A percentile compares a stretch with the other conserved stretches of the same genome.
phyloP scores from a whole-genome alignment of 1,140 invertebrate genomes.

The Berghia stephanieae region DNA sequence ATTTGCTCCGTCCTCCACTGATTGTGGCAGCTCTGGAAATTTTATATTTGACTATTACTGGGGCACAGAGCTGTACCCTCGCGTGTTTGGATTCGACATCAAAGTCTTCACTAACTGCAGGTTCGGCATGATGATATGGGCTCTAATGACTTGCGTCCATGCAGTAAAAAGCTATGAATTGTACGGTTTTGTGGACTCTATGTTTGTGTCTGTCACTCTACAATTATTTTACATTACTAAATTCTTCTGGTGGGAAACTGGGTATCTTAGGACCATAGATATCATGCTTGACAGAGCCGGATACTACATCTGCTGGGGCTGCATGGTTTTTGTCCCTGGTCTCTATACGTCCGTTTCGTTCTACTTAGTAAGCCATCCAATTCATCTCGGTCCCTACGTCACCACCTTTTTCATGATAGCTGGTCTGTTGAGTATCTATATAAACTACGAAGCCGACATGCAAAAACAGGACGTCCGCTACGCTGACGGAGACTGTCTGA shows the following conservation, averaged over 20 bases:
- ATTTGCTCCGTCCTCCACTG: constrained; percentile 56
- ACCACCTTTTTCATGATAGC: constrained; percentile 62
- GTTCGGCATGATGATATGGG: constrained; percentile 73
- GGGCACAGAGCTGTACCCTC: constrained; percentile 72
- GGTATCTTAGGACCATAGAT: constrained; percentile 74
- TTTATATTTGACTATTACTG: constrained; percentile 72
- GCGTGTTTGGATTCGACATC: constrained; percentile 65
- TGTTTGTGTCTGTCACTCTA: constrained; percentile 66
- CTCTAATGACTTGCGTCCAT: constrained; percentile 67
- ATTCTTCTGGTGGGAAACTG: constrained; percentile 75
- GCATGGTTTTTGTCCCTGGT: constrained; percentile 70
- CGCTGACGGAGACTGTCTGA: constrained; percentile 65
- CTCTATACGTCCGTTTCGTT: constrained; percentile 71
- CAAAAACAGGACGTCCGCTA: constrained; percentile 70
- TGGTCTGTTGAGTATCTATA: constrained; percentile 65
- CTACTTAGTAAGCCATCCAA: constrained; percentile 70
- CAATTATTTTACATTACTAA: constrained; percentile 72
- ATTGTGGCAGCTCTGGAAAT: constrained; percentile 61
- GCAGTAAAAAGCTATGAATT: constrained; percentile 67
- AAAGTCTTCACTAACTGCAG: constrained; percentile 68
- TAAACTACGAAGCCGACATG: constrained; percentile 70
- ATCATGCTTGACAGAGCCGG: constrained; percentile 74
- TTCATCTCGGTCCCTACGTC: constrained; percentile 49
- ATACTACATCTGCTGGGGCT: constrained; percentile 73
- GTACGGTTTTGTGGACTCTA: constrained; percentile 66